Percentiles rank a stretch among this genome's conserved stretches.
Conservation (phyloP, 1,140 invertebrate genomes). For the Drosophila navojoa region DNA sequence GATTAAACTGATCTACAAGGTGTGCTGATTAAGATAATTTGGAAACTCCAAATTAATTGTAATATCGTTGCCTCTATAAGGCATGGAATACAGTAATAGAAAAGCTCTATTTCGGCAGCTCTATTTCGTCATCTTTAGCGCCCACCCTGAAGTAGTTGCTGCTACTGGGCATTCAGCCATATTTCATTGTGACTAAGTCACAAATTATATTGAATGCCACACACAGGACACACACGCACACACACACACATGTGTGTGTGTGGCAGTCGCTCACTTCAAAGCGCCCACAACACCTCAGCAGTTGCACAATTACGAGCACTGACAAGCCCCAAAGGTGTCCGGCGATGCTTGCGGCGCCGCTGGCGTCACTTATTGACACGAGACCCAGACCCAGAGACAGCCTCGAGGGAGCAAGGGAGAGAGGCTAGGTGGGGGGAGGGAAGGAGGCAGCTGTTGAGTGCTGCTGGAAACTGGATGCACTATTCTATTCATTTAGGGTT, state of each 20-base stretch:
- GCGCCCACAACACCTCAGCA: slow-evolving; percentile 32
- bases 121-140: background rate
- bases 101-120: too few species aligned
- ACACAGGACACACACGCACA: slow-evolving; percentile 14
- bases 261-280: slow-evolving; percentile 31
- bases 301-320: slow-evolving; percentile 49
- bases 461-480: slow-evolving; percentile 14
- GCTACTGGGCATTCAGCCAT: slow-evolving; percentile 40
- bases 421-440: background rate
- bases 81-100: too few species aligned
- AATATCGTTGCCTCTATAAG: too few species aligned
- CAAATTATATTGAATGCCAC: slow-evolving; percentile 39
- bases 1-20: too few species aligned
- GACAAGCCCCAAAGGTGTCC: slow-evolving; percentile 62
- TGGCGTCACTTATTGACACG: slow-evolving; percentile 73
- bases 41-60: too few species aligned
- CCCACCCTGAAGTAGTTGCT: slow-evolving; percentile 10
- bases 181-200: slow-evolving; percentile 39
- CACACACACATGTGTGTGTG: background rate
- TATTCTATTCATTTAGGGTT: slow-evolving; percentile 12
- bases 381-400: slow-evolving; percentile 10
- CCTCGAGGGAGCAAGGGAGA: background rate
- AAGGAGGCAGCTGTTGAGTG: slow-evolving; percentile 28
- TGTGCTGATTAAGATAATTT: too few species aligned
- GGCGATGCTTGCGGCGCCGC: slow-evolving; percentile 34